Base-by-base conservation (phyloP, 2,797 vertebrate genomes). In the Spondyliosoma cantharus region DNA sequence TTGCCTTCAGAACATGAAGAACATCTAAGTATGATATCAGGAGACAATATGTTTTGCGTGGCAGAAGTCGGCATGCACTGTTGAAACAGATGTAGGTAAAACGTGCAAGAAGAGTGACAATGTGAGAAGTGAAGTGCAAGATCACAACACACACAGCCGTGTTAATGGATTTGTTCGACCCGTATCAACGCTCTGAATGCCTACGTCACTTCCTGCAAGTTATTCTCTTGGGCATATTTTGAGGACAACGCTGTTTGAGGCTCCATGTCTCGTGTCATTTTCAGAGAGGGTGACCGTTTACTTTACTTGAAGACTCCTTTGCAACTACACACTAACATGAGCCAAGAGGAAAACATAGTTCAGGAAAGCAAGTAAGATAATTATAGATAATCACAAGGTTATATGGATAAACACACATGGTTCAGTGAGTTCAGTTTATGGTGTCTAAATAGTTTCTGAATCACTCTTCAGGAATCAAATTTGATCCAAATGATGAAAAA, bases 311-410 rank as follows among this genome's bases (percentile, higher is more conserved):
- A 60, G 32, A 24, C 14, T 69, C 13, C 8, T 70, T n/a, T n/a
- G 7, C 17, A 54, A 52, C 83, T 83, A 91, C 96, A 96, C 89
- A 85, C 90, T 52, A 22, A 84, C 19, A 46, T 43, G 2, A 76
- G 16, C 14, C 19, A 5, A 74, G 43, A 50, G 25, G 43, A 57
- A 87, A 81, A 78, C 27, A 63, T 9, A 73, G 53, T 69, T 52
- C 43, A 12, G 42, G 74, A 80, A 83, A 49, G 69, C 24, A 83
- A 63, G 83, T 54, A 52, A 50, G 46, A 86, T 57, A 45, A 75
- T 79, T 57, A 57, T n/a, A 77, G 19, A 58, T 27, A 68, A 74
- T 56, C 32, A 61, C 22, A 49, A 46, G 24, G 42, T 60, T 54
- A 45, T 52, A 25, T 13, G 22, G 29, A 64, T 49, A 61, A 46